These are phyloP conservation scores for Fregata magnificens DNA, from an alignment of 2,113 vertebrate species.

Conservation along the genomic window DNA sequence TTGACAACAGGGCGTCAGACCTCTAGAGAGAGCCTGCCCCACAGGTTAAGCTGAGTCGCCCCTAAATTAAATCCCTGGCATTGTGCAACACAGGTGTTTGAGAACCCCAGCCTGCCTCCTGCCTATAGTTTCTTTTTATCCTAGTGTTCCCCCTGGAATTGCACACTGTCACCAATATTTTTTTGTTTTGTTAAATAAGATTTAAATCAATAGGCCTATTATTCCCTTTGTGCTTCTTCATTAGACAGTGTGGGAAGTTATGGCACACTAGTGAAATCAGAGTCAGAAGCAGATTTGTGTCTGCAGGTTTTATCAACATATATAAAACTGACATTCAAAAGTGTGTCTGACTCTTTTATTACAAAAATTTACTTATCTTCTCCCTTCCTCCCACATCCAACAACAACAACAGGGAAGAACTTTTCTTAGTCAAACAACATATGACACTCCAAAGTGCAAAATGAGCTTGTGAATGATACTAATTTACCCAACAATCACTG, in stretches of 20 bases:
- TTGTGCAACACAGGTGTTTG: not conserved
- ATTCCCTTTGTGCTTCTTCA: constrained; percentile 38
- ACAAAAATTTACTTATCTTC: constrained; percentile 41
- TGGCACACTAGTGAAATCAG: constrained; percentile 26
- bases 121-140: not conserved
- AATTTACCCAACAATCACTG: constrained; percentile 62
- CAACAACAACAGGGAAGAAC: constrained; percentile 27
- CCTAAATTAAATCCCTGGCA: not conserved
- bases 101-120: not conserved
- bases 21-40: not conserved
- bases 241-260: constrained; percentile 55
- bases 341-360: not conserved
- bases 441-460: constrained; percentile 59
- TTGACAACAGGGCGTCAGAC: fast-evolving
- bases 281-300: constrained; percentile 48
- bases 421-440: constrained; percentile 44
- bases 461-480: constrained; percentile 58
- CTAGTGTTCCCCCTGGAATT: not conserved
- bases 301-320: constrained; percentile 53
- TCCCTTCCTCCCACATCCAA: constrained; percentile 18
- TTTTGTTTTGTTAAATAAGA: constrained; percentile 51
- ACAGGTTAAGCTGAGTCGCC: not conserved
- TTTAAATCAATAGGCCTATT: constrained; percentile 40
- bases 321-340: constrained; percentile 54
- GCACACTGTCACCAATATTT: not conserved